Conservation (phyloP, 2,113 vertebrate species). For the Meleagris gallopavo region DNA sequence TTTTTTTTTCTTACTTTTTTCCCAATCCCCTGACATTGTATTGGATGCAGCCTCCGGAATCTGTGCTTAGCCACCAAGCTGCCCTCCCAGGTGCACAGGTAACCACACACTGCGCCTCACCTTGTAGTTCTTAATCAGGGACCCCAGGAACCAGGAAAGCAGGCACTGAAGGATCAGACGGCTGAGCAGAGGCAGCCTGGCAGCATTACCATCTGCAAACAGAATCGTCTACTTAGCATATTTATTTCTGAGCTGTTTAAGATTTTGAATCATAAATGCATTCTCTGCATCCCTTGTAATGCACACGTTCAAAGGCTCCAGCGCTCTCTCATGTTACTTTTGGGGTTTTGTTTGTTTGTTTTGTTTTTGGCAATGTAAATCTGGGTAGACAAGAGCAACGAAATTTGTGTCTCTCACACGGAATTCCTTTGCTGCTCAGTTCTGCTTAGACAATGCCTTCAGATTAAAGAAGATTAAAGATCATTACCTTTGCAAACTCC, state of each 20-base stretch:
- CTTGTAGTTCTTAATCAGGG: slow-evolving; percentile 56
- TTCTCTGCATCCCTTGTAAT: slow-evolving; percentile 21
- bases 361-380: slow-evolving; percentile 43
- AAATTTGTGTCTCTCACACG: slow-evolving; percentile 40
- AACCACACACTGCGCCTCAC: slow-evolving; percentile 26
- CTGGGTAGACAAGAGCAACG: slow-evolving; percentile 50
- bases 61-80: not conserved
- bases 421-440: slow-evolving; percentile 40
- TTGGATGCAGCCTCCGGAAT: not conserved
- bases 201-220: slow-evolving; percentile 70
- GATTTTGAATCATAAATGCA: slow-evolving; percentile 37
- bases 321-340: not conserved
- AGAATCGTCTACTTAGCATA: slow-evolving; percentile 62
- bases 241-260: slow-evolving; percentile 65
- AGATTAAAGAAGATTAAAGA: slow-evolving; percentile 1
- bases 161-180: slow-evolving; percentile 55
- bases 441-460: slow-evolving; percentile 33
- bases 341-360: slow-evolving; percentile 57
- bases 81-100: slow-evolving; percentile 30
- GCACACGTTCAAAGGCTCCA: not conserved
- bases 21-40: not conserved
- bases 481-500: slow-evolving; percentile 25
- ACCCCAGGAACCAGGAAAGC: slow-evolving; percentile 43
- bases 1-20: no score
- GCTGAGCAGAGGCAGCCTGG: slow-evolving; percentile 59